Base-by-base conservation (phyloP, 2,888 invertebrate species). In the Cylloceria caligata region DNA sequence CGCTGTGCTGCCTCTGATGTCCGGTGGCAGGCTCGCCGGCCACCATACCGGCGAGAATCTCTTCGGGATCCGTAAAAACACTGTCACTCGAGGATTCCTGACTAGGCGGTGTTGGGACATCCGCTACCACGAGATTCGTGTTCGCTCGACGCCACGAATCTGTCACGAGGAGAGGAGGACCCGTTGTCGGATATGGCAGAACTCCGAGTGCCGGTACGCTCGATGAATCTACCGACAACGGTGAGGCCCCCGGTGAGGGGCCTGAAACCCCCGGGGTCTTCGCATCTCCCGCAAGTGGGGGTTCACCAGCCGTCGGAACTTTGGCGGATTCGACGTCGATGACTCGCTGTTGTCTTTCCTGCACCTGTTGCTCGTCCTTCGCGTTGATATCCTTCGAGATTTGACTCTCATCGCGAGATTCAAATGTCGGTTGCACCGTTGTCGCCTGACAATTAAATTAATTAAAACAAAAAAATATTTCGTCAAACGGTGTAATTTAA, bases 61-160 rank as follows among this genome's bases (percentile, higher is more conserved):
- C 89, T 19, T 91, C 91, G 7, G 96, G 95, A 92, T 96, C 96
- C 87, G 96, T 96, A 93, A 96, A 96, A 92, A 96, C 95, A 90
- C 96, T 96, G 89, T 95, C 95, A 82, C 95, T 95, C 92, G 96
- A 96, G 85, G 96, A 95, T 85, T 94, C 94, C 89, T 93, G 94
- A 89, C 94, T 94, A 86, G 94, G 94, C 86, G 91, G 93, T 68
- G 89, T 91, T 65, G 91, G 90, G 86, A 90, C 88, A 73, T 90
- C 89, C 67, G 90, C 75, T 6, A 89, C 87, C 24, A 88, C 84
- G 73, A 90, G 85, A 65, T 89, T 87, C 39, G 91, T 88, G 78
- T 92, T 92, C 16, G 90, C 93, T 45, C 91, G 89, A 39, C 91
- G 89, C 93, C 93, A 93, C 24, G 93, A 93, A 78, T 93, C 93